Evolutionary conservation across 64 coral and sea anemone species (phyloP).

Genomic region (Cladopsammia gracilis): DNA sequence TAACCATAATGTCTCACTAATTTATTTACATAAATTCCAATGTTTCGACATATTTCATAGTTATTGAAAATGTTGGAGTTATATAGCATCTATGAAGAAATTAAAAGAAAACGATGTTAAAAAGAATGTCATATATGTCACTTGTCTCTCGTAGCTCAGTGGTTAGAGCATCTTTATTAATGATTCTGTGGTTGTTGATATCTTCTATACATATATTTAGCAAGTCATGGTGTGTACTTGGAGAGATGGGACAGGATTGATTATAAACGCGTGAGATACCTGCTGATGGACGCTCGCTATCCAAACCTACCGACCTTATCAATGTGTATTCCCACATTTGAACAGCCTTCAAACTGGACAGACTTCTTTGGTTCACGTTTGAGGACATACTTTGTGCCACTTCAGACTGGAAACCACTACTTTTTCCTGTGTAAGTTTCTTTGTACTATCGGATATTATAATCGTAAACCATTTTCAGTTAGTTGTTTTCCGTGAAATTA

Average conservation of each 20-base stretch:
- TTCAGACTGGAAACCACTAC: conserved; percentile 40
- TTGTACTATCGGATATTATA: too few relatives aligned
- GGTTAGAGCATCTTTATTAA: background rate
- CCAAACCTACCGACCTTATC: conserved; percentile 62
- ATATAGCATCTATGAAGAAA: too few relatives aligned
- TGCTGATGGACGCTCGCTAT: conserved; percentile 47
- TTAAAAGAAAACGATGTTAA: too few relatives aligned
- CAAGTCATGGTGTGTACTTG: conserved; percentile 45
- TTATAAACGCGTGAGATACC: conserved; percentile 37
- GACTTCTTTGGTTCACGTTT: conserved; percentile 73
- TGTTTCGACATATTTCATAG: too few relatives aligned
- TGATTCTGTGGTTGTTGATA: background rate
- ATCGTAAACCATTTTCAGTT: too few relatives aligned
- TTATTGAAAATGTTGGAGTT: too few relatives aligned
- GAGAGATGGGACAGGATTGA: conserved; percentile 87
- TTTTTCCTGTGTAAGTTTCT: conserved; percentile 20
- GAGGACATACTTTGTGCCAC: conserved; percentile 66
- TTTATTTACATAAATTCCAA: too few relatives aligned
- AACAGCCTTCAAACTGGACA: conserved; percentile 80
- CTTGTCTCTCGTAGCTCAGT: background rate
- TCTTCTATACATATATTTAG: background rate
- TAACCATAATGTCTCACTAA: too few relatives aligned
- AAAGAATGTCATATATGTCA: background rate
- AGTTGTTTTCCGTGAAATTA: too few relatives aligned
- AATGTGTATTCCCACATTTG: conserved; percentile 47